Evolutionary conservation across 2,113 vertebrate species (phyloP).

Genomic region (Cephalopterus ornatus): DNA sequence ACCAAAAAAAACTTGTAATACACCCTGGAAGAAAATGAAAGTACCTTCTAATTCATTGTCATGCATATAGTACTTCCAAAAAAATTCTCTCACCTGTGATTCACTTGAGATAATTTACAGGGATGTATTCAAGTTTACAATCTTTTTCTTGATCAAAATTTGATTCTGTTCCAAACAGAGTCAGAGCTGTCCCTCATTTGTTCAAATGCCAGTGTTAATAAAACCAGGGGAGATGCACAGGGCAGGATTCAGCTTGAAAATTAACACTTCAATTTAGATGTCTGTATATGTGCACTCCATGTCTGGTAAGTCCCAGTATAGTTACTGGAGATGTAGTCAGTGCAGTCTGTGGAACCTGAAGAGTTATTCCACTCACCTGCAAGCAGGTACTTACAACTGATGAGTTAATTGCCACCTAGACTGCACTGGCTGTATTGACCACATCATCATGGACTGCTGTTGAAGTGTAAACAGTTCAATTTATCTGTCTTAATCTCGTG

Average conservation of each 20-base stretch:
- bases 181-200: neutral
- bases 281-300: neutral
- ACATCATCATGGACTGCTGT: neutral
- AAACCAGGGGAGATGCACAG: neutral
- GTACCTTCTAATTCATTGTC: neutral
- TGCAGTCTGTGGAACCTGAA: neutral
- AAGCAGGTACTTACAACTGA: neutral
- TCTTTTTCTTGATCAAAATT: neutral
- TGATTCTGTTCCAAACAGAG: neutral
- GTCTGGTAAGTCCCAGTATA: neutral
- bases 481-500: neutral
- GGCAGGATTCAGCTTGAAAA: neutral
- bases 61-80: neutral
- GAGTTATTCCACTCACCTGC: neutral
- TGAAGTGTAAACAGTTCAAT: constrained; percentile 10
- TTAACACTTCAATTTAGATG: neutral
- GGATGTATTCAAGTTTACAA: neutral
- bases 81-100: neutral
- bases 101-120: neutral
- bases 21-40: neutral
- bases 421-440: neutral
- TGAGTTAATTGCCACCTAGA: neutral
- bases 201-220: neutral
- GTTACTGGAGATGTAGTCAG: neutral
- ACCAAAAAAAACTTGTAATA: neutral